These are phyloP conservation scores for Tylochromis polylepis DNA, from an alignment of 2,113 vertebrate species.

Conservation along the genomic window DNA sequence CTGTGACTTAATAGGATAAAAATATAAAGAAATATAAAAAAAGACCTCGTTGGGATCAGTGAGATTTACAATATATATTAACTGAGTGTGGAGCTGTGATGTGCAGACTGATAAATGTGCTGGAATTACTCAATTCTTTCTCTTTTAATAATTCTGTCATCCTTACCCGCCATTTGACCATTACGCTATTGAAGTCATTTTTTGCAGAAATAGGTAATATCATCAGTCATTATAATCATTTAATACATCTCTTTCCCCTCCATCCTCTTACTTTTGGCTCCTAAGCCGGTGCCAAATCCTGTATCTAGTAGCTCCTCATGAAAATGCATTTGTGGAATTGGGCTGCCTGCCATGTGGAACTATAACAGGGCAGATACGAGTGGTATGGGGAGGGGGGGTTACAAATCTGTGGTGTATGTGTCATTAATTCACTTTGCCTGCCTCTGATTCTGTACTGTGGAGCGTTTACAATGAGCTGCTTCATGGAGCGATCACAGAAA, in stretches of 20 bases:
- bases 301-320: conserved; percentile 38
- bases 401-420: conserved; percentile 54
- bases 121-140: conserved; percentile 71
- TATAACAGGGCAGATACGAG: conserved; percentile 41
- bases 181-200: conserved; percentile 69
- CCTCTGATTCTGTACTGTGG: conserved; percentile 37
- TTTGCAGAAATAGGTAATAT: conserved; percentile 66
- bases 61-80: conserved; percentile 67
- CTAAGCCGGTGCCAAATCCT: conserved; percentile 48
- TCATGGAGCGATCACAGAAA: neutral
- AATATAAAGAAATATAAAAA: conserved; percentile 64
- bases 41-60: conserved; percentile 42
- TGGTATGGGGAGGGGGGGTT: conserved; percentile 28
- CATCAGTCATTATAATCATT: conserved; percentile 78
- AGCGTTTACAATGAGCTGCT: conserved; percentile 33
- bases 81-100: conserved; percentile 59
- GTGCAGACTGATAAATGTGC: conserved; percentile 70
- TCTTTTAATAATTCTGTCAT: conserved; percentile 78
- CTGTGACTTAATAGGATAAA: conserved; percentile 61
- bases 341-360: conserved; percentile 51
- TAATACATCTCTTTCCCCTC: conserved; percentile 70
- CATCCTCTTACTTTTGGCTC: conserved; percentile 39
- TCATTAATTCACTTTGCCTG: conserved; percentile 60
- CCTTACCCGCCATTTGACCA: conserved; percentile 67
- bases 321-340: conserved; percentile 52